These are phyloP conservation scores for Platorchestia sp. DNA, from an alignment of 1,140 invertebrate species.

Conservation along the genomic window DNA sequence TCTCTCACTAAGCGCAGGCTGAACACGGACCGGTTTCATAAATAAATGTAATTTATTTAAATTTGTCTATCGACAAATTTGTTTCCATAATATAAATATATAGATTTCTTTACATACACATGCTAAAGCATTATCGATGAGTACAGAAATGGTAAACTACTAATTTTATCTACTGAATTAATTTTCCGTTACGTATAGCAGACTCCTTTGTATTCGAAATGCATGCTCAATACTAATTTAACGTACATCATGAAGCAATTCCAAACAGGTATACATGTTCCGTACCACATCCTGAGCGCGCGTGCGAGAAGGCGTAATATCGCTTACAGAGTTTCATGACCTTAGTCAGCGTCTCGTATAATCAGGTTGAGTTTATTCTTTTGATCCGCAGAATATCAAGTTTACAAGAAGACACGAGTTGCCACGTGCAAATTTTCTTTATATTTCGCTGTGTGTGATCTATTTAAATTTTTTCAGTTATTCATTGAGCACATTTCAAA, in stretches of 20 bases:
- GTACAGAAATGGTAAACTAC: neutral
- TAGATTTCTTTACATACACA: no score
- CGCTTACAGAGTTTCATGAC: neutral
- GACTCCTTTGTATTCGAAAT: neutral
- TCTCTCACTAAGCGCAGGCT: no score
- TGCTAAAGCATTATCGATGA: neutral
- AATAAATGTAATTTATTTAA: no score
- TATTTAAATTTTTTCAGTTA: no score
- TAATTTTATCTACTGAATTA: neutral
- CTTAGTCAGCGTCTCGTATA: neutral
- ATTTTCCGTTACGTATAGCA: neutral
- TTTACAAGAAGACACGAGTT: neutral
- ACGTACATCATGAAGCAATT: neutral
- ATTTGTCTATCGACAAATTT: no score
- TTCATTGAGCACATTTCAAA: no score
- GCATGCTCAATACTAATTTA: neutral
- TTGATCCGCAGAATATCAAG: neutral
- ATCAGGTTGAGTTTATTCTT: neutral
- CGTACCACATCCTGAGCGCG: no score
- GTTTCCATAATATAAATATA: no score
- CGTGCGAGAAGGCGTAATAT: neutral
- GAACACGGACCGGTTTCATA: no score
- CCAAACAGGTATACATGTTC: neutral
- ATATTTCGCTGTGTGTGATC: neutral
- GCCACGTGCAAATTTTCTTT: neutral